Conservation (phyloP, 2,797 vertebrate genomes). For the Periparus ater region DNA sequence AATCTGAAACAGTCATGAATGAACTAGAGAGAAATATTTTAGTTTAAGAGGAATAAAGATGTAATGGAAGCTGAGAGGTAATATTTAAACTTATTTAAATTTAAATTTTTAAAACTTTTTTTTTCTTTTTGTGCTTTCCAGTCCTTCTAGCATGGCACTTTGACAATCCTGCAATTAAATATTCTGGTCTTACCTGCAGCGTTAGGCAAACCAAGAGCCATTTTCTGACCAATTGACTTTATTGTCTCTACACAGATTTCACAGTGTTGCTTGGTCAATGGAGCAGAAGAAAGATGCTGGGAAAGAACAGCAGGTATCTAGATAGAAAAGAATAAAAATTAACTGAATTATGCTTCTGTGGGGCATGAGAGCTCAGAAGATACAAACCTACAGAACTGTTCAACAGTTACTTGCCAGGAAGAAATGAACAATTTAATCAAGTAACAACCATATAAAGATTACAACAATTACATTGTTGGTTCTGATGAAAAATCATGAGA, state of each 20-base stretch:
- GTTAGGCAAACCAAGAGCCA: background rate
- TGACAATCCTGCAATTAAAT: background rate
- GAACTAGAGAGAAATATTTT: background rate
- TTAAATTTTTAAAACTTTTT: background rate
- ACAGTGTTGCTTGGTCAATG: slow-evolving; percentile 40
- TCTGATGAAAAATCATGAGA: background rate
- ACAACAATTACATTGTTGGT: background rate
- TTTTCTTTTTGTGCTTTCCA: background rate
- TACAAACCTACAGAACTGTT: background rate
- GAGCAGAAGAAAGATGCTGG: slow-evolving; percentile 42
- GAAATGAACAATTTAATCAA: background rate
- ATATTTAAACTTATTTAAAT: background rate
- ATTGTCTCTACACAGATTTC: slow-evolving; percentile 37
- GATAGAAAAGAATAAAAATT: background rate
- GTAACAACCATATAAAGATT: background rate
- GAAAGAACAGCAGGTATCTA: slow-evolving; percentile 34
- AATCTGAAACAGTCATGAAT: background rate
- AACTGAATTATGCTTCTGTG: background rate
- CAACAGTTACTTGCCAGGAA: background rate
- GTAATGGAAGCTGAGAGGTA: background rate
- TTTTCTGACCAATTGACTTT: slow-evolving; percentile 65
- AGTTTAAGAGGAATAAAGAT: background rate
- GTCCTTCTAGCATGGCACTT: background rate
- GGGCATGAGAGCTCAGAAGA: background rate
- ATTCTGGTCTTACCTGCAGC: background rate